A percentile compares a stretch with the other conserved stretches of the same genome.
Conservation (phyloP, 1,140 invertebrate genomes). For the Trichonephila clavipes region DNA sequence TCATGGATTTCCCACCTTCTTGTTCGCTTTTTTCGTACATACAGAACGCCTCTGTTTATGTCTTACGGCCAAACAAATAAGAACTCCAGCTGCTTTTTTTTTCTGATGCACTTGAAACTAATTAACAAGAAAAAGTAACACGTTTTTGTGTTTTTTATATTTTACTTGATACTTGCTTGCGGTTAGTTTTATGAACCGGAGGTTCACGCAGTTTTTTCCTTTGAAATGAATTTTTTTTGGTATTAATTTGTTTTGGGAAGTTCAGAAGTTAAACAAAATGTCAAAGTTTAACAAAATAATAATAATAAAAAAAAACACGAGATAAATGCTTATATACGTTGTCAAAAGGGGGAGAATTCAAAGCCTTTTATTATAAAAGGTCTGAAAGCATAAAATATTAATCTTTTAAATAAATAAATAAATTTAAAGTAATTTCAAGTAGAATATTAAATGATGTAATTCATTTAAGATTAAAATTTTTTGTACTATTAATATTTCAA, state of each 20-base stretch:
- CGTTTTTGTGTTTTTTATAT: background rate
- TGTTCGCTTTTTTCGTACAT: background rate
- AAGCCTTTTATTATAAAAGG: no score
- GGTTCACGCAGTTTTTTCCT: background rate
- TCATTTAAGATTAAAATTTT: no score
- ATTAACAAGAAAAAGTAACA: constrained; percentile 29
- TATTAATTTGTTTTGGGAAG: background rate
- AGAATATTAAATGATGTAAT: no score
- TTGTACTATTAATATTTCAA: no score
- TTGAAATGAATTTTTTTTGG: background rate
- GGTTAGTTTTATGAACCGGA: constrained; percentile 15
- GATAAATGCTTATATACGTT: no score
- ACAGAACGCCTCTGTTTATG: constrained; percentile 27
- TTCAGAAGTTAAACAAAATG: background rate
- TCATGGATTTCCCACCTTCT: constrained; percentile 33
- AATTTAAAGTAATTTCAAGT: no score
- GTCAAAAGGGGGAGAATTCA: no score
- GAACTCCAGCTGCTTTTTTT: background rate
- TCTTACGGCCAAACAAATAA: constrained; percentile 34
- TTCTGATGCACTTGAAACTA: constrained; percentile 9
- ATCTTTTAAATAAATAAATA: background rate
- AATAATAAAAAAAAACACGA: no score
- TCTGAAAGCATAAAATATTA: background rate
- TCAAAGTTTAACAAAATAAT: background rate
- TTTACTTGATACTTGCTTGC: background rate